These are phyloP conservation scores for Ramphastos sulfuratus DNA, from an alignment of 2,113 vertebrate species.

Conservation along the genomic window DNA sequence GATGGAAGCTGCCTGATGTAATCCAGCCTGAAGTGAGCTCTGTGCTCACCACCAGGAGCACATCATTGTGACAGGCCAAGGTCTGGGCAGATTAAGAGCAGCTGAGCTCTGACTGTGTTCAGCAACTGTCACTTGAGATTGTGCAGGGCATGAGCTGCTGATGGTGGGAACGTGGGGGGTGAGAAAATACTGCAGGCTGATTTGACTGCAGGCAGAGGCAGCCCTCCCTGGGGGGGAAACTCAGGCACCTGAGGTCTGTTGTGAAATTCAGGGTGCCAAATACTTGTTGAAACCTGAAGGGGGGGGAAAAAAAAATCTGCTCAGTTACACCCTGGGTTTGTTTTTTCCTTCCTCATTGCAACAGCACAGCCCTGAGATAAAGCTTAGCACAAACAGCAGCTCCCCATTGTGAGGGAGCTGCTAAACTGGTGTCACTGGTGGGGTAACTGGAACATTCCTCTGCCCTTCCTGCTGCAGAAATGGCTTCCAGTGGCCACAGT, in stretches of 20 bases:
- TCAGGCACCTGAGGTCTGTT: background rate
- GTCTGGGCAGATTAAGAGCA: background rate
- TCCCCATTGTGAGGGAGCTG: background rate
- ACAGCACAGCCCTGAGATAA: background rate
- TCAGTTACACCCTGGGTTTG: background rate
- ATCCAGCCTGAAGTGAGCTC: background rate
- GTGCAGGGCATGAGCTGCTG: background rate
- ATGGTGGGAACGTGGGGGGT: background rate
- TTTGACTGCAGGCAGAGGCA: slow-evolving; percentile 19
- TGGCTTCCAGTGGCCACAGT: no score
- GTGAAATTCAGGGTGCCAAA: background rate
- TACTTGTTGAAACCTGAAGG: slow-evolving; percentile 53
- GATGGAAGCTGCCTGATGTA: background rate
- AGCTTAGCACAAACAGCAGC: background rate
- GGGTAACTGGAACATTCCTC: no score
- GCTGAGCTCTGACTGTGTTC: background rate
- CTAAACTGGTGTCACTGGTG: no score
- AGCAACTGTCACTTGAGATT: slow-evolving; percentile 1
- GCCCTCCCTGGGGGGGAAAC: slow-evolving; percentile 9
- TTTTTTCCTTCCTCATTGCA: background rate
- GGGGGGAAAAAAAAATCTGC: slow-evolving; percentile 39
- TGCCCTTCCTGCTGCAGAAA: no score
- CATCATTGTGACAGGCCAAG: background rate
- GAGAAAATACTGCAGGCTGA: slow-evolving; percentile 27
- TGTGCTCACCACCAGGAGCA: background rate